These are phyloP conservation scores for Callosobruchus maculatus DNA, from an alignment of 2,888 invertebrate species.

Conservation along the genomic window DNA sequence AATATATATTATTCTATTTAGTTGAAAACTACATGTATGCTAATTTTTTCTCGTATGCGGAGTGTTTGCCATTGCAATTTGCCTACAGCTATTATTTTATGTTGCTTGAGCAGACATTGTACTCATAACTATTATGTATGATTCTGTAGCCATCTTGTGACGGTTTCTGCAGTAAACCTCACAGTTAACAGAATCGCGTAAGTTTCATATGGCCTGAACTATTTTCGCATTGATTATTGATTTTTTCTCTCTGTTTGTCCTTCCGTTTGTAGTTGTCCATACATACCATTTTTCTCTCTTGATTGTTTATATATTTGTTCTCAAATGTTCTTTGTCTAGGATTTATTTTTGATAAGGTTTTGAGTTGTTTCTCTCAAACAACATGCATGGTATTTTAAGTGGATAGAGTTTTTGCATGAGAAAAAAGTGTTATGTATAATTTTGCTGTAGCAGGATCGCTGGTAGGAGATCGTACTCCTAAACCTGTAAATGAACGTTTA, in stretches of 20 bases:
- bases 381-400: neutral
- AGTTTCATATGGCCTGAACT: conserved; percentile 51
- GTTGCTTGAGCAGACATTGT: neutral
- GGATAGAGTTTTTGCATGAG: neutral
- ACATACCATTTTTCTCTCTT: conserved; percentile 2
- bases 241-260: neutral
- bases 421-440: neutral
- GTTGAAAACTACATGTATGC: too few species aligned
- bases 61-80: neutral
- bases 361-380: neutral
- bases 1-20: too few species aligned
- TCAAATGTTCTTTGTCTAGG: neutral
- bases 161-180: conserved; percentile 88
- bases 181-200: conserved; percentile 91
- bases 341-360: neutral
- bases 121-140: conserved; percentile 23
- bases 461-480: too few species aligned
- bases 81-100: neutral
- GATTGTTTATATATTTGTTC: neutral
- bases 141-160: conserved; percentile 84
- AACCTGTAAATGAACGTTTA: too few species aligned
- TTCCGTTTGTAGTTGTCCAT: conserved; percentile 1
- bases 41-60: neutral
- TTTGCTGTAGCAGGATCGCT: neutral
- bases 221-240: neutral